Evolutionary conservation across 2,113 vertebrate genomes (phyloP).

Genomic region (Hypomesus transpacificus): DNA sequence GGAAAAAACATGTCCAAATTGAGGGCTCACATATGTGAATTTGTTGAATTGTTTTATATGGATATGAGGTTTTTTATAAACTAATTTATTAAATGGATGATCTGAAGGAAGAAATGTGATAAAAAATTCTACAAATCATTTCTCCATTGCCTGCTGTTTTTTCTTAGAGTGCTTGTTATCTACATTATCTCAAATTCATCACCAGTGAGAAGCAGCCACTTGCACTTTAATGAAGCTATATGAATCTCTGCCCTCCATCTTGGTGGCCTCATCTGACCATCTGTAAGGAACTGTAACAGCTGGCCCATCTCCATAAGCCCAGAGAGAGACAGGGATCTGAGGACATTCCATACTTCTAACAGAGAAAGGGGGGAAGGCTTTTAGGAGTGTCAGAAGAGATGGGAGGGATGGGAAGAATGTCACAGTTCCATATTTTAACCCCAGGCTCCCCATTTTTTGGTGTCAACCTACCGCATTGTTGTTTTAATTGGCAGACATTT

Average conservation of each 20-base stretch:
- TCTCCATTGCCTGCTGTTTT: constrained; percentile 6
- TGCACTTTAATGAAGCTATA: not conserved
- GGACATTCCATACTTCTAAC: constrained; percentile 34
- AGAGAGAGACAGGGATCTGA: constrained; percentile 36
- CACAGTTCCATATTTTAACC: not conserved
- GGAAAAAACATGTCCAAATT: constrained; percentile 10
- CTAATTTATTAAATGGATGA: constrained; percentile 54
- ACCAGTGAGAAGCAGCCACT: not conserved
- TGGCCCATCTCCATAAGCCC: constrained; percentile 43
- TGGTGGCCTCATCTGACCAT: no score
- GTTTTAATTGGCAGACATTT: constrained; percentile 47
- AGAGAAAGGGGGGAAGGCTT: not conserved
- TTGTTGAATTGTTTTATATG: constrained; percentile 42
- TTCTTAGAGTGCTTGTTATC: not conserved
- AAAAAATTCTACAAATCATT: not conserved
- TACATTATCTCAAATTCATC: not conserved
- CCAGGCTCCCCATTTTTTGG: constrained; percentile 8
- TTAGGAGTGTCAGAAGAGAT: not conserved
- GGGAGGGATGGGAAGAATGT: not conserved
- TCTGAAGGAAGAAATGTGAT: not conserved
- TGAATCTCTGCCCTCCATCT: no score
- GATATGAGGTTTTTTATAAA: constrained; percentile 49
- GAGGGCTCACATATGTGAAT: constrained; percentile 28
- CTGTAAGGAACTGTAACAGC: constrained; percentile 36
- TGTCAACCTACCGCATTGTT: constrained; percentile 44